phyloP scores from a whole-genome alignment of 2,888 invertebrate species.

The Ormyrus thymus region DNA sequence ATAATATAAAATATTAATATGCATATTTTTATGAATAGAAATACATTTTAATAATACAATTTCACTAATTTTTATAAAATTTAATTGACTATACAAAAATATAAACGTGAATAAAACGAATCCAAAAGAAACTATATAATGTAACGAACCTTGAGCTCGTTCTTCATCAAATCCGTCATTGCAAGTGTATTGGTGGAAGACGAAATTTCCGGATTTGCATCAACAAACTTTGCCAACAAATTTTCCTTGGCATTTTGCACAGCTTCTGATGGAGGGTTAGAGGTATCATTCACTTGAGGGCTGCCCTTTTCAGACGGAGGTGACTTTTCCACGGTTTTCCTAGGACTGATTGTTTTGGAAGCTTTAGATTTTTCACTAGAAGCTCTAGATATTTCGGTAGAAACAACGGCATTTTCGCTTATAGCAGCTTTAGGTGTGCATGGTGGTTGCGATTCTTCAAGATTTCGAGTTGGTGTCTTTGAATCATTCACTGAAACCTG shows the following conservation, averaged over 20 bases:
- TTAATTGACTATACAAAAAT: background rate
- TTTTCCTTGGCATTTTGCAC: background rate
- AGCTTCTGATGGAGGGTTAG: background rate
- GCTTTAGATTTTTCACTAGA: conserved; percentile 6
- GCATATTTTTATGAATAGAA: background rate
- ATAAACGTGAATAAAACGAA: conserved; percentile 4
- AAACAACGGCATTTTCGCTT: too few species aligned
- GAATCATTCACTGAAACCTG: too few species aligned
- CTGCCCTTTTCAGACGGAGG: background rate
- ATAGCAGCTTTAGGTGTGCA: too few species aligned
- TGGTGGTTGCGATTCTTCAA: too few species aligned
- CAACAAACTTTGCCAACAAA: background rate
- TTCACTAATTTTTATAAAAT: background rate
- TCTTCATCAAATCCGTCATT: background rate
- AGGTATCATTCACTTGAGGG: background rate
- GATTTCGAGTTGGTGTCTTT: too few species aligned
- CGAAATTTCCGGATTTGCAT: background rate
- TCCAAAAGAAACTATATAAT: background rate
- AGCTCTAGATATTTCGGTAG: too few species aligned
- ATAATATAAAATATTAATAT: background rate
- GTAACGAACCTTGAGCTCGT: conserved; percentile 21
- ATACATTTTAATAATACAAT: background rate
- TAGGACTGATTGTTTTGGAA: conserved; percentile 1
- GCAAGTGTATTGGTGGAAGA: background rate
- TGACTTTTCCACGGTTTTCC: background rate